Evolutionary conservation across 2,113 vertebrate genomes (phyloP).

Genomic region (Gadus chalcogrammus): DNA sequence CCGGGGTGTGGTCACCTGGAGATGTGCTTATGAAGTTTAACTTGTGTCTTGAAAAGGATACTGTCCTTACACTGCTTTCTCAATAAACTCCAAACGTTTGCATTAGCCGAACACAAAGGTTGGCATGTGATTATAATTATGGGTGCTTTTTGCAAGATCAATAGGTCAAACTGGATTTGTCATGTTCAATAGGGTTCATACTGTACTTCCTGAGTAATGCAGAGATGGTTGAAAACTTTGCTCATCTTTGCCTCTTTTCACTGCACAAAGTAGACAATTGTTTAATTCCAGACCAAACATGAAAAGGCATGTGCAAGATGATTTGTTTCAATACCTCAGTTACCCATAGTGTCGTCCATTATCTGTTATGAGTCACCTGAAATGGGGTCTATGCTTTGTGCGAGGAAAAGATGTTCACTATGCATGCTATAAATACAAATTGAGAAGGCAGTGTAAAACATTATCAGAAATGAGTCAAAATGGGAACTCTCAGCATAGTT

Average conservation of each 20-base stretch:
- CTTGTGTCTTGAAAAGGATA: slow-evolving; percentile 38
- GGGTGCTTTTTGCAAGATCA: slow-evolving; percentile 32
- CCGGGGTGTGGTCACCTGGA: slow-evolving; percentile 71
- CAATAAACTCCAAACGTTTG: slow-evolving; percentile 54
- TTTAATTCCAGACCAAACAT: slow-evolving; percentile 33
- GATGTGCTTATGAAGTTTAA: slow-evolving; percentile 62
- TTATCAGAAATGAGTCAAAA: slow-evolving; percentile 73
- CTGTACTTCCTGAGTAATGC: slow-evolving; percentile 69
- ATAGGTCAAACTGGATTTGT: slow-evolving; percentile 62
- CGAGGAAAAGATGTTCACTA: slow-evolving; percentile 69
- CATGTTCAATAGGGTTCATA: slow-evolving; percentile 83
- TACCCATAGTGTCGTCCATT: slow-evolving; percentile 39
- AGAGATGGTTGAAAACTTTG: slow-evolving; percentile 64
- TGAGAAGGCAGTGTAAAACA: slow-evolving; percentile 79
- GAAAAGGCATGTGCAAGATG: slow-evolving; percentile 40
- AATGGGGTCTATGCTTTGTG: slow-evolving; percentile 63
- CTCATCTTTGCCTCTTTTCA: slow-evolving; percentile 74
- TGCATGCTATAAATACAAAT: slow-evolving; percentile 64
- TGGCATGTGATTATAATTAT: slow-evolving; percentile 33
- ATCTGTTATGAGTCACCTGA: slow-evolving; percentile 48
- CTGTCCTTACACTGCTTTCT: slow-evolving; percentile 79
- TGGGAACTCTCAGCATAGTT: slow-evolving; percentile 44
- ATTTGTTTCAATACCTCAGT: slow-evolving; percentile 36
- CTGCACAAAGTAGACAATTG: slow-evolving; percentile 73
- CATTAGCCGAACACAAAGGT: slow-evolving; percentile 27